Evolutionary conservation across 2,797 vertebrate species (phyloP).

Genomic region (Petrocephalus schoutedeni): DNA sequence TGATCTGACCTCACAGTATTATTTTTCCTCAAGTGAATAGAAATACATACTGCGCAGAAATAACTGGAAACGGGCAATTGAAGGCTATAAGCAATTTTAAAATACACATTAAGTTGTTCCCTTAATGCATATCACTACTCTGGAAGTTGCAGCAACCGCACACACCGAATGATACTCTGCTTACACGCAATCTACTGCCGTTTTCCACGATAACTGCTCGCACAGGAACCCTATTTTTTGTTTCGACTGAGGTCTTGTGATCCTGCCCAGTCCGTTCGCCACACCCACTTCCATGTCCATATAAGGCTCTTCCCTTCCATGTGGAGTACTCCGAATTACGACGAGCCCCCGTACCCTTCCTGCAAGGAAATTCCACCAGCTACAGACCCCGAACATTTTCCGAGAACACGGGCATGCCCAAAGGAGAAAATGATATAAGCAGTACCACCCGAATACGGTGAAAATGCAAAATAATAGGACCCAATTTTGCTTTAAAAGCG

Average conservation of each 20-base stretch:
- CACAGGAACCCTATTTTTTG: constrained; percentile 23
- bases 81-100: constrained; percentile 35
- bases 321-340: constrained; percentile 59
- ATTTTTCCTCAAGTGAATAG: constrained; percentile 51
- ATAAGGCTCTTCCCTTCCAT: constrained; percentile 61
- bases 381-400: neutral
- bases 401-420: neutral
- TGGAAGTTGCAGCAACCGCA: constrained; percentile 44
- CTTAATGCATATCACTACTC: constrained; percentile 54
- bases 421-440: neutral
- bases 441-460: neutral
- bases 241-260: constrained; percentile 61
- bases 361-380: constrained; percentile 72
- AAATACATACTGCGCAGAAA: constrained; percentile 28
- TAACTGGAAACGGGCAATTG: constrained; percentile 24
- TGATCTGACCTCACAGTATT: constrained; percentile 64
- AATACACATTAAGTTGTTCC: constrained; percentile 18
- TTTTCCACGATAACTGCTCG: constrained; percentile 30
- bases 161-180: constrained; percentile 20
- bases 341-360: constrained; percentile 54
- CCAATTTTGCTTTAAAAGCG: neutral
- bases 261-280: constrained; percentile 44
- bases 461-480: neutral
- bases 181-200: constrained; percentile 29
- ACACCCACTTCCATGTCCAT: constrained; percentile 70